phyloP scores from a whole-genome alignment of 2,797 vertebrate genomes.

The Gobionotothen gibberifrons region DNA sequence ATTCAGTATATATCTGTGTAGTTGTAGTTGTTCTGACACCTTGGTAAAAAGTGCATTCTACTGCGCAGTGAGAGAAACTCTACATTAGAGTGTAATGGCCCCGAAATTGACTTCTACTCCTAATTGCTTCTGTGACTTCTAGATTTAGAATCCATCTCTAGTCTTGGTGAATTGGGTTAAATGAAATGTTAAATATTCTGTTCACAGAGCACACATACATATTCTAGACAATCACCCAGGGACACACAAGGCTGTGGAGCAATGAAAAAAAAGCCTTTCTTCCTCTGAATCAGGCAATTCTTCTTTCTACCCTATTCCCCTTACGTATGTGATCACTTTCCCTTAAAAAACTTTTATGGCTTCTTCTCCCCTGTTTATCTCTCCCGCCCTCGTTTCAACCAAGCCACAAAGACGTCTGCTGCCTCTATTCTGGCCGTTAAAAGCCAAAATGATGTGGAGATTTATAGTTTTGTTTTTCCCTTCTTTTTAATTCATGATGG shows the following conservation, averaged over 20 bases:
- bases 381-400: conserved; percentile 34
- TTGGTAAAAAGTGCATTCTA: conserved; percentile 40
- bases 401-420: conserved; percentile 23
- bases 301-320: conserved; percentile 26
- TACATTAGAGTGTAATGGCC: conserved; percentile 39
- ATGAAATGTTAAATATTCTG: conserved; percentile 56
- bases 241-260: conserved; percentile 26
- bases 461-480: conserved; percentile 29
- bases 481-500: conserved; percentile 43
- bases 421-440: conserved; percentile 31
- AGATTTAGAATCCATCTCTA: conserved; percentile 44
- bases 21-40: conserved; percentile 36
- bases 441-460: conserved; percentile 38
- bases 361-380: conserved; percentile 34
- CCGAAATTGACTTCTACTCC: conserved; percentile 35
- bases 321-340: conserved; percentile 32
- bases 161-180: conserved; percentile 40
- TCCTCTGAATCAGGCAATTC: conserved; percentile 26
- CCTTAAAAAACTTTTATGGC: conserved; percentile 16
- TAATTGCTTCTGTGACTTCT: conserved; percentile 50
- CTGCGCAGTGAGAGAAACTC: conserved; percentile 35
- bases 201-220: conserved; percentile 41
- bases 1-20: conserved; percentile 59
- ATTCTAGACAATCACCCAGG: conserved; percentile 36
- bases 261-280: conserved; percentile 9